Conservation (phyloP, 2,888 invertebrate genomes). For the Pristionchus exspectatus region DNA sequence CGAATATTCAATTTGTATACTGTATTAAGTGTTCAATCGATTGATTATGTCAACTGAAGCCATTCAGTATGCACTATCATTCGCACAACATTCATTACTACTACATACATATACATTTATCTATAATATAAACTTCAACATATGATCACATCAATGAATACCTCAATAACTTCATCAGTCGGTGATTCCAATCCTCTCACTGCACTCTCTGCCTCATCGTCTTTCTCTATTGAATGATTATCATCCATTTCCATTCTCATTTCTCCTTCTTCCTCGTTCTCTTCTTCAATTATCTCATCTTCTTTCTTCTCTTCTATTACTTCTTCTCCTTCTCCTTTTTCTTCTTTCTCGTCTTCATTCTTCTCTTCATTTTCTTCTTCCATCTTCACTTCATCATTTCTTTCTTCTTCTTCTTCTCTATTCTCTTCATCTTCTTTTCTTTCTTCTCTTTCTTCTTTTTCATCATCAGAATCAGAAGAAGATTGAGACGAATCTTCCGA, state of each 20-base stretch:
- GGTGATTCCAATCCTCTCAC: conserved; percentile 26
- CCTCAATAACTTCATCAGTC: background rate
- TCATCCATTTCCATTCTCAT: conserved; percentile 33
- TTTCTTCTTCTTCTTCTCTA: background rate
- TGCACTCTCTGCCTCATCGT: conserved; percentile 47
- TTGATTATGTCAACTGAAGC: background rate
- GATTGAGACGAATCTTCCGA: conserved; percentile 20
- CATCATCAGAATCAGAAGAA: conserved; percentile 32
- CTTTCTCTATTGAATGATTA: background rate
- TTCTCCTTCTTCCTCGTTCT: conserved; percentile 10
- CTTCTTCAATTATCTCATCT: conserved; percentile 22
- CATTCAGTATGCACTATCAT: conserved; percentile 7
- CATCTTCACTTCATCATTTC: background rate
- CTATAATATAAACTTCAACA: too few species aligned
- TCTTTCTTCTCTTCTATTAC: background rate
- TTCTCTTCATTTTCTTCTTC: background rate
- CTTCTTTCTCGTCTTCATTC: background rate
- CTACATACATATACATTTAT: background rate
- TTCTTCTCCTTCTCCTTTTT: conserved; percentile 15
- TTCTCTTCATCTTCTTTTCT: conserved; percentile 13
- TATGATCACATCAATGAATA: background rate
- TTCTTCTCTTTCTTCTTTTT: conserved; percentile 23
- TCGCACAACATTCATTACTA: conserved; percentile 1
- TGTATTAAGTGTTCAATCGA: background rate
- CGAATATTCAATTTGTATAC: background rate